Evolutionary conservation across 2,113 vertebrate species (phyloP), one percentile per base, ranked within the genome.

Genomic region (Callipepla squamata): DNA sequence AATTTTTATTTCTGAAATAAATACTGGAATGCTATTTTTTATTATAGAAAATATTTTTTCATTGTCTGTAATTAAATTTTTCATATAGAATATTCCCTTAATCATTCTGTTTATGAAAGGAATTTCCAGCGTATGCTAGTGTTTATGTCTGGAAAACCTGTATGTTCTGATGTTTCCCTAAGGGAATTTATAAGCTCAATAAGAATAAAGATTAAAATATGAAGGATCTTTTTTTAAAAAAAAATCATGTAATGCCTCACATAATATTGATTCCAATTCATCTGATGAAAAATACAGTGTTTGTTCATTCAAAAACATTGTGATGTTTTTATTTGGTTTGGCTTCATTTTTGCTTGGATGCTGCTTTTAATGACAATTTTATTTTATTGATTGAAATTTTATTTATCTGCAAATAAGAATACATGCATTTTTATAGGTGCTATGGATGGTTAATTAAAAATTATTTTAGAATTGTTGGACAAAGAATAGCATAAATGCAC

Each of bases 41-140:
- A 28, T 8, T 0, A 48, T 16, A 20, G 12, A 79, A 87, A 68
- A 51, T 15, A 26, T 2, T 36, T 48, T 80, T 69, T 62, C 11
- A 30, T 53, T 3, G 45, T 11, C 16, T 65, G 32, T 28, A 4
- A 26, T 38, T 55, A 44, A 7, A 36, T 9, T 32, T 73, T 80
- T 83, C 9, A 6, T 38, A 38, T 38, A 50, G 50, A 86, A 55
- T 0, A 0, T 47, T 79, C 11, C 7, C 1, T 51, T 78, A 63
- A 78, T 55, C 25, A 79, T 48, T 3, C 5, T 40, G 5, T 5
- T 70, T 55, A 42, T 36, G 59, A 78, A 65, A 20, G 1, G 20
- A 70, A 84, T 23, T 3, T 5, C 12, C 15, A 89, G 6, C 4
- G 36, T 63, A 18, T 2, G 34, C 11, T 8, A 2, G 2, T 36